Evolutionary conservation across 2,797 vertebrate genomes (phyloP), one percentile per base, ranked within the genome.

Genomic region (Diceros bicornis): DNA sequence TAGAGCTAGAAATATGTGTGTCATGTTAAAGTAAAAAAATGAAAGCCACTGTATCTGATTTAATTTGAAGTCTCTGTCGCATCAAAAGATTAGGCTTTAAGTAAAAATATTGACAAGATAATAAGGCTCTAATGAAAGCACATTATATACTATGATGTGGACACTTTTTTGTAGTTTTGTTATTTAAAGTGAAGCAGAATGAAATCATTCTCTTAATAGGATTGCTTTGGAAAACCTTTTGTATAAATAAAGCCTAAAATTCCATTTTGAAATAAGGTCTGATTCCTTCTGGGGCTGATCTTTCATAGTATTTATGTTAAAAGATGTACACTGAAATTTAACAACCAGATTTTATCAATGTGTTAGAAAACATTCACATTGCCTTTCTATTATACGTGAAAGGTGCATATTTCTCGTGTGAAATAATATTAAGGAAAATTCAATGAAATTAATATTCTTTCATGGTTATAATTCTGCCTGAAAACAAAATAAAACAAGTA

Each of bases 11-110:
- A 99, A 98, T 92, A 94, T 85, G 72, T 62, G 59, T 97, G 94
- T 97, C 97, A 97, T 82, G 96, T 98, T 98, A 97, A 98, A 98
- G 97, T 52, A 98, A 96, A 97, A 98, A 98, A 98, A 98, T 96
- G 97, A 98, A 98, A 99, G 77, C 78, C 21, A 29, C 95, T 98
- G 86, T 96, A 94, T 87, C 79, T 90, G 81, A 94, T 97, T 97
- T 97, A 98, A 96, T 96, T 83, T 62, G 88, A 77, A 96, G 50
- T 55, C 57, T 16, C 84, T 10, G 27, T 97, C 50, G 84, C 96
- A 96, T 97, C 72, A 91, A 94, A 84, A 98, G 93, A 95, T 62
- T 81, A 59, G 29, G 32, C 47, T 91, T 89, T 81, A 79, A 74
- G 83, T 96, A 75, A 97, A 97, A 97, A 89, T 94, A 97, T 92